Conservation (phyloP, 2,113 vertebrate genomes). For the Penelope pileata region DNA sequence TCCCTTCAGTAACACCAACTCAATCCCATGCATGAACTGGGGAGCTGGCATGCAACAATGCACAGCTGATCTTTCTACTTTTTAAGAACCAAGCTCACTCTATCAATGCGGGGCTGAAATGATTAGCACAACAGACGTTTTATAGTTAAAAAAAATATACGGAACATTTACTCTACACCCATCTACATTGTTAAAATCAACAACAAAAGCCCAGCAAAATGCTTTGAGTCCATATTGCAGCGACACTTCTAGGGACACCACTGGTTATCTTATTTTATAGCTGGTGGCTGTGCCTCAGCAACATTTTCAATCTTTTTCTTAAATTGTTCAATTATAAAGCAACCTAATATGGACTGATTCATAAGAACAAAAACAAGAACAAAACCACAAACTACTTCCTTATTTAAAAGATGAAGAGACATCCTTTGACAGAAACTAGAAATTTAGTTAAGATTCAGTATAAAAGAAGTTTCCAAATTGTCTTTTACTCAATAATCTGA, state of each 20-base stretch:
- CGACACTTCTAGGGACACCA: background rate
- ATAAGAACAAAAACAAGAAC: background rate
- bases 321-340: background rate
- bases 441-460: conserved; percentile 26
- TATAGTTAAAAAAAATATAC: background rate
- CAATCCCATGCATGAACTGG: background rate
- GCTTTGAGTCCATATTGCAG: background rate
- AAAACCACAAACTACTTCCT: background rate
- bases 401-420: background rate
- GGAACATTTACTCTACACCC: background rate
- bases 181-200: background rate
- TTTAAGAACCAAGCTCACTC: background rate
- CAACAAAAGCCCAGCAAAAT: background rate
- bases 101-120: background rate
- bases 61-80: background rate
- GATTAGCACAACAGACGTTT: background rate
- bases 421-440: background rate
- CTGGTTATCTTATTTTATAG: background rate
- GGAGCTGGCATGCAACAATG: accelerated
- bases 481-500: conserved; percentile 41
- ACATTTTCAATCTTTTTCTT: background rate
- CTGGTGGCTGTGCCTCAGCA: background rate
- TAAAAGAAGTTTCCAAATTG: conserved; percentile 43
- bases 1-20: background rate
- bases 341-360: background rate